These are phyloP conservation scores for Heliocidaris erythrogramma DNA, from an alignment of 35 echinoderm and acorn worm species.

Conservation along the genomic window DNA sequence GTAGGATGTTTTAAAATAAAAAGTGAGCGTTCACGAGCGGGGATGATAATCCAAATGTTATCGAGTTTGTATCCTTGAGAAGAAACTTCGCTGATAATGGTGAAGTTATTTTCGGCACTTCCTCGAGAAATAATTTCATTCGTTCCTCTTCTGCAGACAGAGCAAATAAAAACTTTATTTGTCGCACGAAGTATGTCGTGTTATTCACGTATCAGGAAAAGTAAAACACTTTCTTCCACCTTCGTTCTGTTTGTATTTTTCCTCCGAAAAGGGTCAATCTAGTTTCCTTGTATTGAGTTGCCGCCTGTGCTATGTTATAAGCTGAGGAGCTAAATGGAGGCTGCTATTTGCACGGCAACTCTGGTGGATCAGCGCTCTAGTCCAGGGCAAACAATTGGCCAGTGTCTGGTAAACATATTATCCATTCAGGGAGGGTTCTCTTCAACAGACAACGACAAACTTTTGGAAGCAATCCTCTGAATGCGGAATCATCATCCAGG, in stretches of 20 bases:
- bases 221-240: not conserved
- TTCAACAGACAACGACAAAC: not conserved
- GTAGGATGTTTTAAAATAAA: no score
- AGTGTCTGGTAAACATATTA: constrained; percentile 45
- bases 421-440: not conserved
- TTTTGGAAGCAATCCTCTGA: not conserved
- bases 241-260: not conserved
- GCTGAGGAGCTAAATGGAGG: not conserved
- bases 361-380: not conserved
- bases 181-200: not conserved
- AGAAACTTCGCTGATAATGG: not conserved
- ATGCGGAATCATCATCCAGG: not conserved
- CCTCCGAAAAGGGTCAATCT: not conserved
- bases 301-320: not conserved
- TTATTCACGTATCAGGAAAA: not conserved
- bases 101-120: not conserved
- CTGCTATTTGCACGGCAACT: constrained; percentile 1
- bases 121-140: constrained; percentile 12
- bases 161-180: constrained; percentile 1
- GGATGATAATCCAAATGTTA: constrained; percentile 13
- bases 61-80: not conserved
- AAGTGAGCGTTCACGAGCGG: not conserved
- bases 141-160: not conserved
- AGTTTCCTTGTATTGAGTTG: not conserved
- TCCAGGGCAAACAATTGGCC: constrained; percentile 5